phyloP scores from a whole-genome alignment of 2,113 vertebrate species.

The Oncorhynchus keta region DNA sequence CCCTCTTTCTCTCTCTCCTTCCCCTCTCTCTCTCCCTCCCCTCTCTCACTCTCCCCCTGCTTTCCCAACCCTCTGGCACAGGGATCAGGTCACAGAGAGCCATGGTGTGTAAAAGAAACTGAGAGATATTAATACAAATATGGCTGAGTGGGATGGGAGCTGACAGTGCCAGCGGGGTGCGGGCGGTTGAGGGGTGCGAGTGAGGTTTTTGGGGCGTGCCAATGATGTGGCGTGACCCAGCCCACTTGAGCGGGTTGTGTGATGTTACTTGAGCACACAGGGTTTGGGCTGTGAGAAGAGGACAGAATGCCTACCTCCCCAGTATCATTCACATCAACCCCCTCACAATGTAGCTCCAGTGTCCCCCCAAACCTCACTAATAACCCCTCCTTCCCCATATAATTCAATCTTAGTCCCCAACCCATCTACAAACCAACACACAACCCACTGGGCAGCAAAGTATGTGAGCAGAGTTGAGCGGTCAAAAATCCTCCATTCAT shows the following conservation, averaged over 20 bases:
- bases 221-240: constrained; percentile 74
- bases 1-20: too few relatives aligned
- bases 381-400: too few relatives aligned
- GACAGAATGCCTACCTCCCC: background rate
- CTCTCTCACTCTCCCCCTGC: background rate
- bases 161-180: constrained; percentile 63
- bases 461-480: too few relatives aligned
- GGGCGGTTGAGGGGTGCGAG: constrained; percentile 22
- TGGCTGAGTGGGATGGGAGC: constrained; percentile 56
- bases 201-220: constrained; percentile 51
- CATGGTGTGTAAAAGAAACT: constrained; percentile 6
- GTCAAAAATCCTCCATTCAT: too few relatives aligned
- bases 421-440: too few relatives aligned
- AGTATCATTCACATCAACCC: background rate
- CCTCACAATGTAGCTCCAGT: constrained; percentile 3
- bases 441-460: too few relatives aligned
- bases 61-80: constrained; percentile 32
- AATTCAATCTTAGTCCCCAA: too few relatives aligned
- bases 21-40: too few relatives aligned
- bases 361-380: too few relatives aligned
- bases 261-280: constrained; percentile 65
- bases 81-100: background rate
- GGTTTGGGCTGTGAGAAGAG: constrained; percentile 18
- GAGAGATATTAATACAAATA: constrained; percentile 52
- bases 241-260: constrained; percentile 73